phyloP scores from a whole-genome alignment of 1,140 invertebrate species.

The Drosophila watanabei region DNA sequence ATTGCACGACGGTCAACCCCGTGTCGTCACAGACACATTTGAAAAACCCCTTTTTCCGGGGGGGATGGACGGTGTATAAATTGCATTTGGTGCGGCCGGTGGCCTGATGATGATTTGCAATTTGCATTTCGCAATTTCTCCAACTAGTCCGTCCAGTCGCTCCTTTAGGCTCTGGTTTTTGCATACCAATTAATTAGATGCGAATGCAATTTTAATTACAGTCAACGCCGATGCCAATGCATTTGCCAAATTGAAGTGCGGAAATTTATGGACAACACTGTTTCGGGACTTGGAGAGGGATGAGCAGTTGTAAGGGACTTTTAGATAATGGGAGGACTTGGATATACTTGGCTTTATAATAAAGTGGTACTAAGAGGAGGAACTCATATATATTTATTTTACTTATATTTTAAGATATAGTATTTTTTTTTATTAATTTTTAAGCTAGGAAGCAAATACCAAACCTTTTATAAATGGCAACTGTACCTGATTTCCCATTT shows the following conservation, averaged over 20 bases:
- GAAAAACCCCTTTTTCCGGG: slow-evolving; percentile 1
- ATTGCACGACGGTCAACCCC: slow-evolving; percentile 56
- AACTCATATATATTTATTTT: too few relatives aligned
- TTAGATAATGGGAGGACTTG: background rate
- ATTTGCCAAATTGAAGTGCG: slow-evolving; percentile 73
- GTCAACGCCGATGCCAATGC: slow-evolving; percentile 56
- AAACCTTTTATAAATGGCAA: slow-evolving; percentile 28
- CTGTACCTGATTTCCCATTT: slow-evolving; percentile 54
- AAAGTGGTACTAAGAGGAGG: background rate
- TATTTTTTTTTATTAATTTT: too few relatives aligned
- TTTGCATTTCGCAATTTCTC: slow-evolving; percentile 74
- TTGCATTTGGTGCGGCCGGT: slow-evolving; percentile 42
- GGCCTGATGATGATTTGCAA: slow-evolving; percentile 51
- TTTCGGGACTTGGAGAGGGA: background rate
- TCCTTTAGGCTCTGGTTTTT: slow-evolving; percentile 64
- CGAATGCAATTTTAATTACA: slow-evolving; percentile 86
- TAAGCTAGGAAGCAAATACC: too few relatives aligned
- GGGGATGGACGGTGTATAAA: slow-evolving; percentile 38
- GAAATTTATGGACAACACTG: slow-evolving; percentile 69
- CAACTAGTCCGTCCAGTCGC: slow-evolving; percentile 54
- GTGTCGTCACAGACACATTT: slow-evolving; percentile 9
- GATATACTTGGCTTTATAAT: background rate
- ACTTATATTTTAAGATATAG: too few relatives aligned
- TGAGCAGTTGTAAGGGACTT: slow-evolving; percentile 20
- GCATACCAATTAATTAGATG: slow-evolving; percentile 85